Percentiles rank a stretch among this genome's conserved stretches.
phyloP scores from a whole-genome alignment of 2,888 invertebrate genomes.

The Cantharis rustica region DNA sequence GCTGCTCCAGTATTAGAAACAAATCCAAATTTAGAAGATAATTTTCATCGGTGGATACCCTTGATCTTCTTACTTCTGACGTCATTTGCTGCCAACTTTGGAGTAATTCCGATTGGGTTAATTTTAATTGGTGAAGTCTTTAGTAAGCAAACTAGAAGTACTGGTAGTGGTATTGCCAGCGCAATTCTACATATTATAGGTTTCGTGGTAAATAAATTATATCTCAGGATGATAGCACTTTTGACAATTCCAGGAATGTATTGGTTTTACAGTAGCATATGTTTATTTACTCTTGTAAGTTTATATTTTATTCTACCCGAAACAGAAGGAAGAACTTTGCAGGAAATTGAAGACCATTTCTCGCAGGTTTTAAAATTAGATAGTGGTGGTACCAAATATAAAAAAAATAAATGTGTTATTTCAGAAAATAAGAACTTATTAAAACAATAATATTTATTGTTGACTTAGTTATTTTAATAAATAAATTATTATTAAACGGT shows the following conservation, averaged over 20 bases:
- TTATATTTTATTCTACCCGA: conserved; percentile 77
- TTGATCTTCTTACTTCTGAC: conserved; percentile 71
- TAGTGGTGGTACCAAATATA: neutral
- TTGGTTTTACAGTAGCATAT: conserved; percentile 68
- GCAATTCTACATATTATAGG: conserved; percentile 77
- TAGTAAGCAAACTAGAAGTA: conserved; percentile 69
- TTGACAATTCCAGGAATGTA: conserved; percentile 75
- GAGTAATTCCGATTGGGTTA: conserved; percentile 69
- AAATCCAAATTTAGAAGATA: neutral
- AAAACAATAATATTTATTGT: neutral
- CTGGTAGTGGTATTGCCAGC: conserved; percentile 73
- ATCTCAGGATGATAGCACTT: conserved; percentile 65
- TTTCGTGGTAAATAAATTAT: conserved; percentile 76
- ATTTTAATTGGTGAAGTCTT: conserved; percentile 79
- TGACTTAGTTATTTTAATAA: no score
- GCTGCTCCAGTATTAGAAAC: neutral
- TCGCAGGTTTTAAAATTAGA: conserved; percentile 60
- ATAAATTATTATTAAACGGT: no score
- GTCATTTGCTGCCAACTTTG: conserved; percentile 69
- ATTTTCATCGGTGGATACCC: conserved; percentile 64
- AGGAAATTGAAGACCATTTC: conserved; percentile 73
- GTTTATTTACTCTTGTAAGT: conserved; percentile 64
- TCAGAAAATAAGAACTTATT: neutral
- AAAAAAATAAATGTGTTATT: neutral
- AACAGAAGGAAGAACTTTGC: conserved; percentile 77